phyloP scores from a whole-genome alignment of 2,888 invertebrate genomes.

The Drosophila gaucha region DNA sequence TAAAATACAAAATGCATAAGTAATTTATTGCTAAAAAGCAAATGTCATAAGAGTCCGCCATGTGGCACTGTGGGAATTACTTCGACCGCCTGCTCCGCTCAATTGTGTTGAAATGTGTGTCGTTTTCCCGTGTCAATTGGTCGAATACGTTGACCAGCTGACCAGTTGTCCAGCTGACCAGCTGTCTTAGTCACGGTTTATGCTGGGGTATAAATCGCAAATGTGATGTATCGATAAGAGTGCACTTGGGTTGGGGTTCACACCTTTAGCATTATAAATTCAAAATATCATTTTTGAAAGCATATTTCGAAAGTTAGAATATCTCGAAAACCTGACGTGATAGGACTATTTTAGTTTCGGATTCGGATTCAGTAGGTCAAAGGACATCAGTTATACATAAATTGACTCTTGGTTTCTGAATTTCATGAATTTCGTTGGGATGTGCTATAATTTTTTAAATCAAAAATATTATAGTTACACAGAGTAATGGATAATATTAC shows the following conservation, averaged over 20 bases:
- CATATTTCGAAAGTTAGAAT: neutral
- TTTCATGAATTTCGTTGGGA: too few species aligned
- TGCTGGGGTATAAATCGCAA: constrained; percentile 14
- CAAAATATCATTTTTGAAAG: neutral
- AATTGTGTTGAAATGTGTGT: constrained; percentile 59
- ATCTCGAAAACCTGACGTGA: too few species aligned
- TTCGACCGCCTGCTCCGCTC: constrained; percentile 26
- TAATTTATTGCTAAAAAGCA: constrained; percentile 78
- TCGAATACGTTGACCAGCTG: constrained; percentile 22
- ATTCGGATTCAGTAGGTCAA: too few species aligned
- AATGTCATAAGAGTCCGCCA: constrained; percentile 69
- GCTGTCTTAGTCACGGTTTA: constrained; percentile 46
- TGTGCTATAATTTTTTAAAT: too few species aligned
- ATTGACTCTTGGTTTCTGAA: too few species aligned
- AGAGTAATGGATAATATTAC: too few species aligned
- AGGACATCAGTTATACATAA: too few species aligned
- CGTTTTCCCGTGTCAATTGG: constrained; percentile 67
- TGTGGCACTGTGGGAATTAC: constrained; percentile 51
- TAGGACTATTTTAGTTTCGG: too few species aligned
- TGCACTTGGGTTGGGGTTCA: constrained; percentile 1
- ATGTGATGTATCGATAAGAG: constrained; percentile 34
- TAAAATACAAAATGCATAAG: constrained; percentile 65
- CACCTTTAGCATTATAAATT: neutral
- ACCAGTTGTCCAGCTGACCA: constrained; percentile 19
- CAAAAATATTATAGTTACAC: too few species aligned